phyloP scores from a whole-genome alignment of 2,113 vertebrate species.

The Polyodon spathula region DNA sequence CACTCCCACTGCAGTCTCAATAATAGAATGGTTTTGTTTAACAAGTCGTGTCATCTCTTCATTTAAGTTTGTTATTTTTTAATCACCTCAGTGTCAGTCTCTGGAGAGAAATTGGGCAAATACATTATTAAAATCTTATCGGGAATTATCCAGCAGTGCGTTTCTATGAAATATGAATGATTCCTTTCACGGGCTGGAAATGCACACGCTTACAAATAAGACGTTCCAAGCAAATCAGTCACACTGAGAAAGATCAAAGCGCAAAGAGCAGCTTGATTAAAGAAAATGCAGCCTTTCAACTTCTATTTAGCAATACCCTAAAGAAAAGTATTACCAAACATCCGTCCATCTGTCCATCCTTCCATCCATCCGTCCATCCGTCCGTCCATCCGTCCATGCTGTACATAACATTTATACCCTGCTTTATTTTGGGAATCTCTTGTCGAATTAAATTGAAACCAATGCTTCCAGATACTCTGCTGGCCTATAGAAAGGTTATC shows the following conservation, averaged over 20 bases:
- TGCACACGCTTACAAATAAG: background rate
- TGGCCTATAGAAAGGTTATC: too few species aligned
- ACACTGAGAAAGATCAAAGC: background rate
- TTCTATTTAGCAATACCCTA: background rate
- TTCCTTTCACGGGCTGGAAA: background rate
- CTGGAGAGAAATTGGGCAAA: background rate
- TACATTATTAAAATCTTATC: slow-evolving; percentile 7
- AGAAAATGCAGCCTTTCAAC: background rate
- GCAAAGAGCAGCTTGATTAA: background rate
- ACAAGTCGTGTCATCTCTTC: background rate
- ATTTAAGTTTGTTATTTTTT: background rate
- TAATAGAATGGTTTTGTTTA: too few species aligned
- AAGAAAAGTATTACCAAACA: too few species aligned
- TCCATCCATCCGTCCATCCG: too few species aligned
- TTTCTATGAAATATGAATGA: background rate
- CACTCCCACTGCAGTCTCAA: too few species aligned
- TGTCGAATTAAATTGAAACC: too few species aligned
- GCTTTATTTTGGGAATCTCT: too few species aligned
- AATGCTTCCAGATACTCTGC: too few species aligned
- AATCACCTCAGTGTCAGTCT: background rate
- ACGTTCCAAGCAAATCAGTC: background rate
- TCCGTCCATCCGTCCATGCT: too few species aligned
- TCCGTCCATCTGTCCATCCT: too few species aligned
- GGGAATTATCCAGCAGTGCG: background rate
- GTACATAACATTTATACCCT: too few species aligned